Conservation (phyloP, 2,797 vertebrate genomes). For the Pteropus rufus region DNA sequence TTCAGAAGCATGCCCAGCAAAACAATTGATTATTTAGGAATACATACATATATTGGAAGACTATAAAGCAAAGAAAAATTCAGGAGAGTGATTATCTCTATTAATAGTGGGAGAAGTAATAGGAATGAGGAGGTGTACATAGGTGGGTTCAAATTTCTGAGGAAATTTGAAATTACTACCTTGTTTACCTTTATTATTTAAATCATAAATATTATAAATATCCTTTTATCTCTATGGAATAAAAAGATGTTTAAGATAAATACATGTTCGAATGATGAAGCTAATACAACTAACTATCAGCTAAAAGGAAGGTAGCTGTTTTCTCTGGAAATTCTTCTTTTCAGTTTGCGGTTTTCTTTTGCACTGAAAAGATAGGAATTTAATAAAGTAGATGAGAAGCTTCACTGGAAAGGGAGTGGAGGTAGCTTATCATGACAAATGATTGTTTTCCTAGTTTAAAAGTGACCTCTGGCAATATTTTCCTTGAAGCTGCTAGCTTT, state of each 20-base stretch:
- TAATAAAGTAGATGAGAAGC: not conserved
- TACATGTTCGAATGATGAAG: not conserved
- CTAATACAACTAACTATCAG: not conserved
- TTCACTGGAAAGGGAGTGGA: not conserved
- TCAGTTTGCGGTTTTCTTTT: not conserved
- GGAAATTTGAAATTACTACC: not conserved
- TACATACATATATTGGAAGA: not conserved
- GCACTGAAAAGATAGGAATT: conserved; percentile 21
- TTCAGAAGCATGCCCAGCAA: not conserved
- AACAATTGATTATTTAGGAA: not conserved
- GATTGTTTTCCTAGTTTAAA: not conserved
- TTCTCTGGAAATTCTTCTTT: not conserved
- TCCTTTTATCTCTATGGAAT: not conserved
- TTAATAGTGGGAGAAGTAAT: not conserved
- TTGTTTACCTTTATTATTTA: not conserved
- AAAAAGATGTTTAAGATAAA: not conserved
- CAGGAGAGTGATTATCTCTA: not conserved
- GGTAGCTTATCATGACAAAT: conserved; percentile 22
- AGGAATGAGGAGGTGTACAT: not conserved
- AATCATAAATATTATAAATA: not conserved
- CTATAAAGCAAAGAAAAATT: not conserved
- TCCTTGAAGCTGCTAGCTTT: conserved; percentile 14
- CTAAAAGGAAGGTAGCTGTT: not conserved
- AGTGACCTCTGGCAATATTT: conserved; percentile 26
- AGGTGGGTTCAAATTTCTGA: not conserved